Evolutionary conservation across 1,140 invertebrate genomes (phyloP).

Genomic region (Drosophila nasuta): DNA sequence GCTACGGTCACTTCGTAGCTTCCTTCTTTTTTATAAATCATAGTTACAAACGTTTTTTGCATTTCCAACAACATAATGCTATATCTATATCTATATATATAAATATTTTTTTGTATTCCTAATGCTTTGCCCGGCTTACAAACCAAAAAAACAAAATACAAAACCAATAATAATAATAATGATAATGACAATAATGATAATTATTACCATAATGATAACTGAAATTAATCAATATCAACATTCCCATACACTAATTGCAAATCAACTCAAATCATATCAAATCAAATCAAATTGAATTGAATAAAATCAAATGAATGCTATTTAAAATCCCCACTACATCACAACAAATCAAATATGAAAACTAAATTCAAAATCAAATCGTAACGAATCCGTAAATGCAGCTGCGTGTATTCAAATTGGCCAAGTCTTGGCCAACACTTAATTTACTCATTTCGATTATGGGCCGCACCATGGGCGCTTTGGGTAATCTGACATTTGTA

Average conservation of each 20-base stretch:
- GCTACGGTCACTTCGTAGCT: slow-evolving; percentile 50
- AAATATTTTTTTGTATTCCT: slow-evolving; percentile 74
- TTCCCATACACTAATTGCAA: slow-evolving; percentile 36
- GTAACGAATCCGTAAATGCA: slow-evolving; percentile 85
- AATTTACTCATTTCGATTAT: slow-evolving; percentile 99
- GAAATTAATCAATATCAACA: slow-evolving; percentile 26
- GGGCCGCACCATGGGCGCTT: slow-evolving; percentile 97
- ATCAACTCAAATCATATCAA: slow-evolving; percentile 22
- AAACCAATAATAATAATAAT: slow-evolving; percentile 4
- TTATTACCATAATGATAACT: slow-evolving; percentile 28
- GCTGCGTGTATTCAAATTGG: slow-evolving; percentile 98
- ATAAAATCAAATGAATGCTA: slow-evolving; percentile 25
- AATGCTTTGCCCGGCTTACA: slow-evolving; percentile 84
- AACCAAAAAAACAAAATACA: slow-evolving; percentile 41
- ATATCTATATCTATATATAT: slow-evolving; percentile 45
- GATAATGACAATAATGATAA: slow-evolving; percentile 29
- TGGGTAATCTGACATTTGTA: slow-evolving; percentile 98
- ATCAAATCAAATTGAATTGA: slow-evolving; percentile 9
- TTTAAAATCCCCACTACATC: background rate
- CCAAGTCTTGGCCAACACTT: slow-evolving; percentile 98
- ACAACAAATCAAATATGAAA: slow-evolving; percentile 18
- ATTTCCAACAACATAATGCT: slow-evolving; percentile 50
- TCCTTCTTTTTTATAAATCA: slow-evolving; percentile 18
- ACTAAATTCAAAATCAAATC: slow-evolving; percentile 36
- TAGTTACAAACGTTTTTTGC: slow-evolving; percentile 45